Conservation (phyloP, 2,113 vertebrate species). For the Erythrolamprus reginae region DNA sequence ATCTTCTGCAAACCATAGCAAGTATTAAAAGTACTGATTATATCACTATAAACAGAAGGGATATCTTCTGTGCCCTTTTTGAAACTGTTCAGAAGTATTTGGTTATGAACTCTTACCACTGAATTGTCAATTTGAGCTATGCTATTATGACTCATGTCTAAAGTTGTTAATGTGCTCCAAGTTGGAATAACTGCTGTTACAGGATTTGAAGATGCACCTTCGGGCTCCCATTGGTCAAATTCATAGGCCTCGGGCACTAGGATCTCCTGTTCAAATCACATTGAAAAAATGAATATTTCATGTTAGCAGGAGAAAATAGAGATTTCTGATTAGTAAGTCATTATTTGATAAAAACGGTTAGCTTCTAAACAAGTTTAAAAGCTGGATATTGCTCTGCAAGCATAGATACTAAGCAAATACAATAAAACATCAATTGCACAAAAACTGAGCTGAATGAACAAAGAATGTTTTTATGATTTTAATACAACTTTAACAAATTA, state of each 20-base stretch:
- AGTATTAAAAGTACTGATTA: background rate
- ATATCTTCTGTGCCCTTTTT: background rate
- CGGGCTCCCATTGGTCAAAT: conserved; percentile 92
- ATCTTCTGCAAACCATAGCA: background rate
- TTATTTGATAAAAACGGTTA: background rate
- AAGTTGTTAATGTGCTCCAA: conserved; percentile 87
- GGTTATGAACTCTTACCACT: conserved; percentile 75
- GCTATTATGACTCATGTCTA: conserved; percentile 94
- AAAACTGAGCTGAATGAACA: background rate
- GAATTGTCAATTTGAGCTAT: conserved; percentile 86
- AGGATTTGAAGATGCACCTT: conserved; percentile 74
- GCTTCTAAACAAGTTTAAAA: background rate
- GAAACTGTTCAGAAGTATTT: conserved; percentile 1
- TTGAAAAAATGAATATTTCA: conserved; percentile 11
- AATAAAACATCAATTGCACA: background rate
- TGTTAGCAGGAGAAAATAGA: background rate
- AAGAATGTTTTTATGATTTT: background rate
- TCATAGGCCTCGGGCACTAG: conserved; percentile 89
- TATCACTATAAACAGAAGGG: background rate
- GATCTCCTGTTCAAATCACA: conserved; percentile 74
- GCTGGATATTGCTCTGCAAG: background rate
- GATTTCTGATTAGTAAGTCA: background rate
- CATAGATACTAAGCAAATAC: background rate
- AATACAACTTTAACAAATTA: background rate
- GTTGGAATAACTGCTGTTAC: conserved; percentile 88